These are phyloP conservation scores for Spilarctia lutea DNA, from an alignment of 2,888 invertebrate species.

Conservation along the genomic window DNA sequence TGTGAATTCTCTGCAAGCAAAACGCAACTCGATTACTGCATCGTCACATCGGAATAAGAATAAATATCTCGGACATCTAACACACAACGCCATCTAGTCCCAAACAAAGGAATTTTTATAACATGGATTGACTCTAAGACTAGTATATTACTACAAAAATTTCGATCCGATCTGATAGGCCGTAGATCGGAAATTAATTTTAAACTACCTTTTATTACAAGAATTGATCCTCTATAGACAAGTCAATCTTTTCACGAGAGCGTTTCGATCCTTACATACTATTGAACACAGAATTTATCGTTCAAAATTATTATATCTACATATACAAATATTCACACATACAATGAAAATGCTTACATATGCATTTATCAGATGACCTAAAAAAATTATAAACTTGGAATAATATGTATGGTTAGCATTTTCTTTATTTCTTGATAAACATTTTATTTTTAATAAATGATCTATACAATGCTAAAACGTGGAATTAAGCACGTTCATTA, in stretches of 20 bases:
- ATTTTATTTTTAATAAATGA: background rate
- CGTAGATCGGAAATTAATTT: no score
- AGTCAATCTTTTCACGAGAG: no score
- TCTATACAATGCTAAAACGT: background rate
- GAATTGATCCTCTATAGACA: no score
- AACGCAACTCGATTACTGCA: background rate
- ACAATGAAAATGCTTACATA: background rate
- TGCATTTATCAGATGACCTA: background rate
- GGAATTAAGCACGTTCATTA: background rate
- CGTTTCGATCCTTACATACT: no score
- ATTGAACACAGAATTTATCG: background rate
- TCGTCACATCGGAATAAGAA: background rate
- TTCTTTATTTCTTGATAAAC: background rate
- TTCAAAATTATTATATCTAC: background rate
- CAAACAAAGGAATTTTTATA: no score
- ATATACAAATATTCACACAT: background rate
- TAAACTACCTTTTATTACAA: no score
- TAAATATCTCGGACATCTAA: no score
- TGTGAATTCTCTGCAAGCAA: constrained; percentile 88
- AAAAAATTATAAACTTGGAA: background rate
- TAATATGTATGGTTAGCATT: background rate
- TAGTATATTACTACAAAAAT: no score
- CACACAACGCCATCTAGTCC: no score
- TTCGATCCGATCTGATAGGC: no score
- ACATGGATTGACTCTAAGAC: no score